Evolutionary conservation across 2,113 vertebrate species (phyloP), one percentile per base, ranked within the genome.

Genomic region (Furnarius figulus): DNA sequence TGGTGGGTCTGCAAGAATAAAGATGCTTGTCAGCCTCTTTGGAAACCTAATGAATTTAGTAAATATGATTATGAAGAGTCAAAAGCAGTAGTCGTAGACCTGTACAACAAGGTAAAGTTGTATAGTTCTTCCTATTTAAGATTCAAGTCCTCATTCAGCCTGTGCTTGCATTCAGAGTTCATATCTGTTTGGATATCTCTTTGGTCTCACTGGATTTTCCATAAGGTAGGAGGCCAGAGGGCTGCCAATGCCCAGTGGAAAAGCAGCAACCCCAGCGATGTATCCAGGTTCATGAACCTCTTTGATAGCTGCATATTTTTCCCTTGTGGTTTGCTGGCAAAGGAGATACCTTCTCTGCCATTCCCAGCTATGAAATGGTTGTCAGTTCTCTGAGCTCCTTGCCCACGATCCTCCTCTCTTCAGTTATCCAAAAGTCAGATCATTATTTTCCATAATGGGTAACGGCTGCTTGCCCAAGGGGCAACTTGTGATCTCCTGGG

Each of bases 361-460:
- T 95, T 84, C 80, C 27, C 68, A 90, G 33, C 55, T 78, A 27
- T 39, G 20, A 74, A 84, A 87, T n/a, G 24, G 30, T 78, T 78
- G 65, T 39, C 42, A 92, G 35, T 49, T 92, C 65, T 88, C 89
- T 87, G 76, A 87, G 35, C 2, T 2, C 22, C 47, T 93, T 1
- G 0, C 44, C 78, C 75, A 37, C n/a, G 75, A 90, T 72, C 47
- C 44, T 96, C 39, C 68, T 44, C 44, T 87, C 63, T 93, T 75
- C 56, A 78, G 73, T 95, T 95, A 93, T 81, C 94, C 89, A 11
- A 75, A 95, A 87, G 24, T 90, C 84, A 85, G 73, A 95, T 92
- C 27, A 5, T 67, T 95, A 50, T 76, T 96, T 95, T 77, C 71
- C 50, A 55, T 91, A 85, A 93, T 50, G 42, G 72, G 44, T 84